Evolutionary conservation across 2,113 vertebrate genomes (phyloP).

Genomic region (Marmota monax): DNA sequence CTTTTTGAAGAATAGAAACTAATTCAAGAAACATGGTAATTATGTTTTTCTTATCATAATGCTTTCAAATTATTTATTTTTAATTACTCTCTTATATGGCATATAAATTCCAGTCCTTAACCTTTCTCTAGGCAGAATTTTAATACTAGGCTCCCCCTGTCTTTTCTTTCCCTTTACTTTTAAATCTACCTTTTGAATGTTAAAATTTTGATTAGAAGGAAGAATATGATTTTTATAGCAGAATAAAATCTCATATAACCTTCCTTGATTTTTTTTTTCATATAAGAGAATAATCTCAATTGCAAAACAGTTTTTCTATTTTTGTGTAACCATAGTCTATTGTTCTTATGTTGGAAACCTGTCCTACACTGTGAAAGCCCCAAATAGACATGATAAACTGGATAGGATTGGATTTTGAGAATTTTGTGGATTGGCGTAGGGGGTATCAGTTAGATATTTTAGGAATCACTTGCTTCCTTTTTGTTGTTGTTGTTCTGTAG

Average conservation of each 20-base stretch:
- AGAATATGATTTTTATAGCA: not conserved
- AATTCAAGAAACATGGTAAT: constrained; percentile 33
- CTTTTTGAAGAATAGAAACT: not conserved
- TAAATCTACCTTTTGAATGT: constrained; percentile 7
- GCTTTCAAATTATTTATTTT: constrained; percentile 40
- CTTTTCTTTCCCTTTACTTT: not conserved
- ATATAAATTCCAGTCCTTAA: not conserved
- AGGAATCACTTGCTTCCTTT: not conserved
- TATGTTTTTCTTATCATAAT: not conserved
- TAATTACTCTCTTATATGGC: not conserved
- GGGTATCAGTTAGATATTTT: not conserved
- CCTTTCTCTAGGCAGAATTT: constrained; percentile 17
- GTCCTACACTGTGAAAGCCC: not conserved
- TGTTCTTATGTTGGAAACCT: not conserved
- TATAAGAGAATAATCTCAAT: not conserved
- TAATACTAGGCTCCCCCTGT: not conserved
- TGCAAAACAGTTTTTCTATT: constrained; percentile 9
- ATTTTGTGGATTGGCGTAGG: not conserved
- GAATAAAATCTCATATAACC: not conserved
- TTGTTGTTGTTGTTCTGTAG: not conserved
- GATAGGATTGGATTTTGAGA: not conserved
- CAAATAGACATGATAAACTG: not conserved
- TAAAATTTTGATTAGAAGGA: not conserved
- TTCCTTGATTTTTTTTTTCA: constrained; percentile 9
- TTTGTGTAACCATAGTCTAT: not conserved